These are phyloP conservation scores for Eulithis prunata DNA, from an alignment of 2,888 invertebrate genomes.

Conservation along the genomic window DNA sequence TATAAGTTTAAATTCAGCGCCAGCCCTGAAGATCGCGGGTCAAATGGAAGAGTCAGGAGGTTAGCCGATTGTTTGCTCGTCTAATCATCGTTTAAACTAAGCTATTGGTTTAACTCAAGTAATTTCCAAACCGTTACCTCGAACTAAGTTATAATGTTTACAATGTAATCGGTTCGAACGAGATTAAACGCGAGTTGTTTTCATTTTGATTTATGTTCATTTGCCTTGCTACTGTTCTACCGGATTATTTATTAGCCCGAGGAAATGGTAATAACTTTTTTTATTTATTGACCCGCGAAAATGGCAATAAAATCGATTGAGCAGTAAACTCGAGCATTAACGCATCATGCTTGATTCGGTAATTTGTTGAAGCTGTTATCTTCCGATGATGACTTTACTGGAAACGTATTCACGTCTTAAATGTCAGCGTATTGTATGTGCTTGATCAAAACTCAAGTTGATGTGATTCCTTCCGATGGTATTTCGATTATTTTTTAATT, in stretches of 20 bases:
- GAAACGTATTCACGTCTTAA: conserved; percentile 29
- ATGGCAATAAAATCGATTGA: conserved; percentile 51
- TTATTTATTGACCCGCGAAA: conserved; percentile 36
- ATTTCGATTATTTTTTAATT: conserved; percentile 36
- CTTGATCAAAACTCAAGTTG: conserved; percentile 44
- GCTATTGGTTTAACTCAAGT: conserved; percentile 61
- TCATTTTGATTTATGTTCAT: conserved; percentile 40
- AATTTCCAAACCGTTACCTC: conserved; percentile 58
- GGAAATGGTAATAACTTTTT: conserved; percentile 47
- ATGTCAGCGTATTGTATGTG: conserved; percentile 26
- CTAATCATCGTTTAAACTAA: conserved; percentile 63
- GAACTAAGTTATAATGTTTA: conserved; percentile 28
- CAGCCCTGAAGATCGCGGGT: conserved; percentile 54
- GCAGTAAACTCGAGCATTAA: conserved; percentile 48
- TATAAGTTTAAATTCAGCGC: conserved; percentile 22
- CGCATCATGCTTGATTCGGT: conserved; percentile 43
- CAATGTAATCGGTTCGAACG: conserved; percentile 19
- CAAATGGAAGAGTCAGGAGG: conserved; percentile 59
- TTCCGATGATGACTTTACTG: conserved; percentile 40
- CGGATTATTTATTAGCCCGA: conserved; percentile 48
- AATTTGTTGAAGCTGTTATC: conserved; percentile 45
- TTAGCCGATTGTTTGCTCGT: conserved; percentile 63
- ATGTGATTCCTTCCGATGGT: conserved; percentile 30
- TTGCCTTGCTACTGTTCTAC: conserved; percentile 44
- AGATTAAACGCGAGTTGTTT: conserved; percentile 15